These are phyloP conservation scores for Eupsilia transversa DNA, from an alignment of 2,888 invertebrate species.

Conservation along the genomic window DNA sequence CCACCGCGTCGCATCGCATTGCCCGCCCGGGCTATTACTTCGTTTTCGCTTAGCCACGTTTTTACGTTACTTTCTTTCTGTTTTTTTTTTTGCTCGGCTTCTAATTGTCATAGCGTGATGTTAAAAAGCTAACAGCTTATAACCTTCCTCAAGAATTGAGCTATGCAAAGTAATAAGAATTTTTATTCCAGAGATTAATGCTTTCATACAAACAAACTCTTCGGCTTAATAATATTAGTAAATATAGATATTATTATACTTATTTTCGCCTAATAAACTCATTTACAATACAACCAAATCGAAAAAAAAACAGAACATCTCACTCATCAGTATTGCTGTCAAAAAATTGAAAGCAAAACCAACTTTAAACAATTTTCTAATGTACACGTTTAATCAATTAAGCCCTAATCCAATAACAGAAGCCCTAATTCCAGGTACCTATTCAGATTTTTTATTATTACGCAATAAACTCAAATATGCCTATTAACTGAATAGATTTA, in stretches of 20 bases:
- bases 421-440: neutral
- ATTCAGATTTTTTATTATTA: constrained; percentile 7
- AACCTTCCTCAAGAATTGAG: too few relatives aligned
- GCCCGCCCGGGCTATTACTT: too few relatives aligned
- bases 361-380: neutral
- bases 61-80: too few relatives aligned
- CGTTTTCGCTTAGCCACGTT: too few relatives aligned
- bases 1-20: neutral
- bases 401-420: neutral
- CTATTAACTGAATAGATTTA: constrained; percentile 24
- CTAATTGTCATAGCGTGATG: accelerated
- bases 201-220: neutral
- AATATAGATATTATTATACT: neutral
- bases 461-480: constrained; percentile 19
- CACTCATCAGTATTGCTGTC: neutral
- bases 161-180: too few relatives aligned
- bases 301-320: neutral
- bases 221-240: neutral
- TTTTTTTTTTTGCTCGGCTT: neutral
- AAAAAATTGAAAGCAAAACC: neutral
- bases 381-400: neutral
- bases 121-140: too few relatives aligned
- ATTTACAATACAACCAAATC: neutral
- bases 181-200: neutral
- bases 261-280: neutral